Evolutionary conservation across 2,888 invertebrate genomes (phyloP).

Genomic region (Odontocerum albicorne): DNA sequence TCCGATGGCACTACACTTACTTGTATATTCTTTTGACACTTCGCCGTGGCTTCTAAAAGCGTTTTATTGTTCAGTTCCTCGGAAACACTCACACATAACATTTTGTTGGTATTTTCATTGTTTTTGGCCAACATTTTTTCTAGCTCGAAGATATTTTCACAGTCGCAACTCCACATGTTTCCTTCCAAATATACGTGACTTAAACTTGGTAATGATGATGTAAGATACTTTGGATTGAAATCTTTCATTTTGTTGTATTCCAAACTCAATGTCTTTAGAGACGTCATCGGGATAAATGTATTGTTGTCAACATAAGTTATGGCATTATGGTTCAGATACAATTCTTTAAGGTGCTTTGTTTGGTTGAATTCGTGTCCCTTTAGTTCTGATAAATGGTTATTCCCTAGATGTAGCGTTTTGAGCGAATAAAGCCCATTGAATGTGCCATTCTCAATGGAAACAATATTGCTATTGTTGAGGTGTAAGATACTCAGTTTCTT

Average conservation of each 20-base stretch:
- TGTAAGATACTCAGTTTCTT: constrained; percentile 76
- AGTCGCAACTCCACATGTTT: constrained; percentile 80
- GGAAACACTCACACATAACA: constrained; percentile 64
- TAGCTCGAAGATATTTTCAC: constrained; percentile 65
- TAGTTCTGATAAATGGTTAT: constrained; percentile 70
- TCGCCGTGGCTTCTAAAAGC: constrained; percentile 45
- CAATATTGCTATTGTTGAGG: constrained; percentile 76
- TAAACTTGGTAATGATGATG: constrained; percentile 58
- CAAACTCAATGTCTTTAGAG: constrained; percentile 69
- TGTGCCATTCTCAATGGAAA: constrained; percentile 72
- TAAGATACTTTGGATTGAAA: constrained; percentile 68
- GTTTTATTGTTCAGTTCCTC: constrained; percentile 49
- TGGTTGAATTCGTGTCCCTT: constrained; percentile 79
- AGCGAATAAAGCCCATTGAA: constrained; percentile 76
- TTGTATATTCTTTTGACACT: constrained; percentile 55
- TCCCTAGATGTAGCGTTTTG: constrained; percentile 74
- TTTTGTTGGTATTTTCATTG: constrained; percentile 64
- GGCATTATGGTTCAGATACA: constrained; percentile 79
- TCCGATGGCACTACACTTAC: constrained; percentile 60
- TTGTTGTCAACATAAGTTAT: constrained; percentile 70
- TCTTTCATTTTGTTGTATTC: constrained; percentile 76
- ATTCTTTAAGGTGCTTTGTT: constrained; percentile 72
- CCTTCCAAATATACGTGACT: constrained; percentile 70
- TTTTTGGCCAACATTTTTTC: constrained; percentile 69
- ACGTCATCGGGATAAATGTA: constrained; percentile 72